Evolutionary conservation across 1,140 invertebrate species (phyloP).

Genomic region (Kradibia gibbosae): DNA sequence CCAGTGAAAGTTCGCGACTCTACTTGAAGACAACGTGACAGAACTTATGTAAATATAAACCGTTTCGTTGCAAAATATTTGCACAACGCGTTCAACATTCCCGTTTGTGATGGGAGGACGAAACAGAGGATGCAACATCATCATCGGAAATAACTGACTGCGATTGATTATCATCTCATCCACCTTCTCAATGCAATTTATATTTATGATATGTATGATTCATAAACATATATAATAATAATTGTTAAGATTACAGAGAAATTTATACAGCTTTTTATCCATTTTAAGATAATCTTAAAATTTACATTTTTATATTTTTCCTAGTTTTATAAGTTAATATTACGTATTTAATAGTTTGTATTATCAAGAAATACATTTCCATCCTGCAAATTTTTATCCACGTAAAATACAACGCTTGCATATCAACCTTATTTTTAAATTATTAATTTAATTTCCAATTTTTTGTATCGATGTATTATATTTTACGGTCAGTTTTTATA

Average conservation of each 20-base stretch:
- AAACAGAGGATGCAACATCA: not conserved
- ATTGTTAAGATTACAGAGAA: not conserved
- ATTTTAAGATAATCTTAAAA: not conserved
- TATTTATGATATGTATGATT: no score
- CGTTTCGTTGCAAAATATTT: not conserved
- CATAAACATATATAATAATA: not conserved
- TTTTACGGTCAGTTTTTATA: no score
- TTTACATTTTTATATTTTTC: not conserved
- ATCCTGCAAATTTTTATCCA: no score
- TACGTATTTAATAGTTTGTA: not conserved
- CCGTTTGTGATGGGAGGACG: not conserved
- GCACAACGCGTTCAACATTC: not conserved
- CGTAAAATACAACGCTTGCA: not conserved
- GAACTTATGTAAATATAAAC: not conserved
- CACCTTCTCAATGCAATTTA: not conserved
- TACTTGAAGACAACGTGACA: not conserved
- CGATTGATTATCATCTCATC: not conserved
- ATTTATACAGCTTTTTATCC: not conserved
- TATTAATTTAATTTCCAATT: no score
- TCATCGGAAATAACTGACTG: not conserved
- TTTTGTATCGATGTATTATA: no score
- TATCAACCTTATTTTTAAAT: no score
- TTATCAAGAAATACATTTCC: not conserved
- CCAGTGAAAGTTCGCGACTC: no score
- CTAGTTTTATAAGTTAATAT: not conserved